These are phyloP conservation scores for Peromyscus attwateri DNA, from an alignment of 2,797 vertebrate genomes.

Conservation along the genomic window DNA sequence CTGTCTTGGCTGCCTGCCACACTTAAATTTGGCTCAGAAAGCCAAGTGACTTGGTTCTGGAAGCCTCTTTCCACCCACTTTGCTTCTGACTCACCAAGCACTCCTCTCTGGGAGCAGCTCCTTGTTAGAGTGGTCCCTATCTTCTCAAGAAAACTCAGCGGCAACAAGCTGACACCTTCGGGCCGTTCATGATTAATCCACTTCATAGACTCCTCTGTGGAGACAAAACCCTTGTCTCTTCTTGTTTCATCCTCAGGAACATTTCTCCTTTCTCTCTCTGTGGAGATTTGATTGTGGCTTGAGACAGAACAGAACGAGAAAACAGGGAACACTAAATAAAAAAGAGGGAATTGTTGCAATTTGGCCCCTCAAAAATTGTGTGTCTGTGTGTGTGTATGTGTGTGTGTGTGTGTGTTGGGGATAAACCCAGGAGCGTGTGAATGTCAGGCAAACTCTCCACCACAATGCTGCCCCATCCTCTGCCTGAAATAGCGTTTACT, in stretches of 20 bases:
- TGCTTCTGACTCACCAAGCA: background rate
- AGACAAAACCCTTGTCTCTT: constrained; percentile 12
- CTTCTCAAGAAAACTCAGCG: background rate
- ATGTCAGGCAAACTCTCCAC: background rate
- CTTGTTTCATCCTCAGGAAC: constrained; percentile 27
- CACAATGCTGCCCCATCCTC: background rate
- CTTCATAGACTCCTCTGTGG: constrained; percentile 11
- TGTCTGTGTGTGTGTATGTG: background rate
- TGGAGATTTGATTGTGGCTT: constrained; percentile 25
- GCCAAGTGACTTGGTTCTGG: background rate
- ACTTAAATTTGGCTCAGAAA: constrained; percentile 14
- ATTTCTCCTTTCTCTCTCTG: constrained; percentile 25
- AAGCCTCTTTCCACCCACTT: background rate
- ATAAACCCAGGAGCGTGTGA: background rate
- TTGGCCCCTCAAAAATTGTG: background rate
- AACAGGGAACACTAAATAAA: background rate
- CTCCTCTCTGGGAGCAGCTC: background rate
- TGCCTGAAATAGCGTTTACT: constrained; percentile 15
- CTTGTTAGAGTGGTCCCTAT: background rate
- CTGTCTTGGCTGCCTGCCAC: constrained; percentile 1
- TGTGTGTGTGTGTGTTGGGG: background rate
- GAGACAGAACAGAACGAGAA: constrained; percentile 45
- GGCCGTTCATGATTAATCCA: constrained; percentile 48
- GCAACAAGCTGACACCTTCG: constrained; percentile 43
- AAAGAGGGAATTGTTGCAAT: constrained; percentile 16